Percentiles rank a stretch among this genome's conserved stretches.
phyloP scores from a whole-genome alignment of 2,888 invertebrate species.

The Drosophila bunnanda region DNA sequence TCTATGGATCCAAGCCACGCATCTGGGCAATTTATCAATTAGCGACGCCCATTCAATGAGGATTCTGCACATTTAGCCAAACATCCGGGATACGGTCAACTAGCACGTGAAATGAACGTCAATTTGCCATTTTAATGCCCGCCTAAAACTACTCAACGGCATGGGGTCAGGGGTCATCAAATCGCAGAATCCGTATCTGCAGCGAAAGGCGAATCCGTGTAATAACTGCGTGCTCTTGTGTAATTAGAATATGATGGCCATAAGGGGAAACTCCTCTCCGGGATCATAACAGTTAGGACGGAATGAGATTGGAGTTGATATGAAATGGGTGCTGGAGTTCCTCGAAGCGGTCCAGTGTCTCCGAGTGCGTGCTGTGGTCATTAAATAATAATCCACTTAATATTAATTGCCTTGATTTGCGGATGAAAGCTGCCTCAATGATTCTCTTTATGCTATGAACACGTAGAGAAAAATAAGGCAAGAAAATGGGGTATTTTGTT shows the following conservation, averaged over 20 bases:
- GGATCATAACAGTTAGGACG: constrained; percentile 69
- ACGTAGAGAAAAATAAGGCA: background rate
- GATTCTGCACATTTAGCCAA: constrained; percentile 41
- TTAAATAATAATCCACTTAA: constrained; percentile 84
- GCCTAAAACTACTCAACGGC: constrained; percentile 20
- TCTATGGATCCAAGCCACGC: constrained; percentile 59
- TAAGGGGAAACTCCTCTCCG: constrained; percentile 46
- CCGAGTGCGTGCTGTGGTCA: constrained; percentile 71
- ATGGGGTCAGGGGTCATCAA: constrained; percentile 62
- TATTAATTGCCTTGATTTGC: constrained; percentile 83
- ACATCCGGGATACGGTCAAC: constrained; percentile 51
- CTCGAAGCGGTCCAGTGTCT: constrained; percentile 22
- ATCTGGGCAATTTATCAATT: constrained; percentile 74
- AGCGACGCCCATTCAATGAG: constrained; percentile 73
- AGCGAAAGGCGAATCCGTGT: constrained; percentile 51
- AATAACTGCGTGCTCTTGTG: constrained; percentile 72
- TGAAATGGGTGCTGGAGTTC: constrained; percentile 4
- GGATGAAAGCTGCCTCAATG: constrained; percentile 39
- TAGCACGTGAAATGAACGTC: constrained; percentile 72
- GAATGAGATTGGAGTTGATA: constrained; percentile 58
- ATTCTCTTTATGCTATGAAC: background rate
- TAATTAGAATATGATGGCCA: constrained; percentile 76
- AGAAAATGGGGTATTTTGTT: background rate
- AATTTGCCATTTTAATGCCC: constrained; percentile 63
- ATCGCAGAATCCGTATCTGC: constrained; percentile 35